These are phyloP conservation scores for Hippocampus guttulatus DNA, from an alignment of 2,113 vertebrate genomes.

Conservation along the genomic window DNA sequence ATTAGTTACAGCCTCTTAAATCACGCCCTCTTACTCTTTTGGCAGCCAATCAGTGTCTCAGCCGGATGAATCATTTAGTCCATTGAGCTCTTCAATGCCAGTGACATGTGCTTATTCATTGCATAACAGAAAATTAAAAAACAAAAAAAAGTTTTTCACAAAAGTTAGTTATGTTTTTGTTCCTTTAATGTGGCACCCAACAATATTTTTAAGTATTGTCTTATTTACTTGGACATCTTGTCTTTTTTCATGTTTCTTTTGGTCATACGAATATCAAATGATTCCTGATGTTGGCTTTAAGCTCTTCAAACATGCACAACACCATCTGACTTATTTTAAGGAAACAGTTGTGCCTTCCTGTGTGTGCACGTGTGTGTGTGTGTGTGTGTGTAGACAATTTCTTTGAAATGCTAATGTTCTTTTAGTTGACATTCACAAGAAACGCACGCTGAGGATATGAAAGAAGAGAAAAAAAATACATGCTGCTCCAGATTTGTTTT, in stretches of 20 bases:
- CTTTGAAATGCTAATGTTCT: slow-evolving; percentile 6
- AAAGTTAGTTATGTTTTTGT: background rate
- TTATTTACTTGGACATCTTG: background rate
- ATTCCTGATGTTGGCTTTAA: background rate
- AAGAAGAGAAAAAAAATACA: background rate
- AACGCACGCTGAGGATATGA: background rate
- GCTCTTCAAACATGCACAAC: background rate
- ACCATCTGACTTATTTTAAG: background rate
- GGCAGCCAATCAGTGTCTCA: background rate
- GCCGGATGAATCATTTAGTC: background rate
- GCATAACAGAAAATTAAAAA: background rate
- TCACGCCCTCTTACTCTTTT: background rate
- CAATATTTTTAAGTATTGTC: background rate
- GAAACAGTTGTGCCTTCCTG: background rate
- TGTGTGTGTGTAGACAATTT: background rate
- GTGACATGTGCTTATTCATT: background rate
- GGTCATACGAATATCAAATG: slow-evolving; percentile 1
- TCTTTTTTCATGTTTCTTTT: background rate
- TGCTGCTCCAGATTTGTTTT: background rate
- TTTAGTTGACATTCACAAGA: slow-evolving; percentile 8
- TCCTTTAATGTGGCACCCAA: background rate
- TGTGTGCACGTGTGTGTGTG: background rate
- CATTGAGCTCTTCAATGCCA: background rate
- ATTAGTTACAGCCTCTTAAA: background rate
- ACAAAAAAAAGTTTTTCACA: background rate